Conservation (phyloP, 2,888 invertebrate species). For the Eristalis tenax region DNA sequence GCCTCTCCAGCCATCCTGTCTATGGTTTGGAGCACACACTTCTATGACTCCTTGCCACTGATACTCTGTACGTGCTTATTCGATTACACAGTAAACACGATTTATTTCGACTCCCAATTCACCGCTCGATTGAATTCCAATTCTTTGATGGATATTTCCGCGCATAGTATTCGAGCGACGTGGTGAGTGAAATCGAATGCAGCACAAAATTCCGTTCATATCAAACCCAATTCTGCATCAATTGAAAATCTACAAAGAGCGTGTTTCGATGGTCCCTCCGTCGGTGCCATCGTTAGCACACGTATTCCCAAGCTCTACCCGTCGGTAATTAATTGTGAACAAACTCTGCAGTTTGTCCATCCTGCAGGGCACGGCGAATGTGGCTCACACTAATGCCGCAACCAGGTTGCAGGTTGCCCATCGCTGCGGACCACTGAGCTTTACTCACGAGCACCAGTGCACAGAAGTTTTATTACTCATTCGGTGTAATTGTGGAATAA, state of each 20-base stretch:
- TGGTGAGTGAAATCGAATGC: neutral
- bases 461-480: constrained; percentile 53
- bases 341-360: constrained; percentile 10
- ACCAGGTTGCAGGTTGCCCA: constrained; percentile 4
- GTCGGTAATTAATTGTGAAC: constrained; percentile 60
- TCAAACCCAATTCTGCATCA: too few relatives aligned
- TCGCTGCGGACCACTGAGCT: constrained; percentile 25
- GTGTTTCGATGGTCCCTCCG: too few relatives aligned
- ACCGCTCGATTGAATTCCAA: neutral
- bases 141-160: too few relatives aligned
- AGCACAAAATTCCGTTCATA: too few relatives aligned
- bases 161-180: neutral
- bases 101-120: neutral
- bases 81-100: neutral
- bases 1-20: too few relatives aligned
- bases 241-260: too few relatives aligned
- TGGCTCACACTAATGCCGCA: constrained; percentile 40
- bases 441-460: neutral
- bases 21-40: neutral
- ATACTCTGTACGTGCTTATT: neutral
- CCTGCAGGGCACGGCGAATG: neutral
- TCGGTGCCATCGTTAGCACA: too few relatives aligned
- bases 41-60: neutral
- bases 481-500: constrained; percentile 53
- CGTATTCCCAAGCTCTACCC: neutral